A percentile compares a stretch with the other conserved stretches of the same genome.
phyloP scores from a whole-genome alignment of 1,140 invertebrate species.

The Tetramorium alpestre region DNA sequence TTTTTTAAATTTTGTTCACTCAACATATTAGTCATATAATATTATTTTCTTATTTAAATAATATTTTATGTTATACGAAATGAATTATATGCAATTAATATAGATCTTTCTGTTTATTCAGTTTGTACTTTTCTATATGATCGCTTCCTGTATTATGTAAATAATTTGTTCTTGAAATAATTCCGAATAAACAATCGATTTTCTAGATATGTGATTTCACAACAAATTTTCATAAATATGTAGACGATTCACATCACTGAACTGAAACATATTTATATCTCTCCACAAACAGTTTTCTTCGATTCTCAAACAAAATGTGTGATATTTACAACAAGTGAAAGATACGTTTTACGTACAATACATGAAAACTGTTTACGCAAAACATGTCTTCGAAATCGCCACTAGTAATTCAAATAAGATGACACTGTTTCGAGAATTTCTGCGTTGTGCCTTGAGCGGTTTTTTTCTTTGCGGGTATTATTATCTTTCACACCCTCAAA shows the following conservation, averaged over 20 bases:
- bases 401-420: slow-evolving; percentile 34
- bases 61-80: neutral
- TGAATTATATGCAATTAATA: neutral
- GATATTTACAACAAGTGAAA: slow-evolving; percentile 32
- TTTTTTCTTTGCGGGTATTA: slow-evolving; percentile 30
- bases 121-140: neutral
- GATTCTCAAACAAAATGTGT: neutral
- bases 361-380: neutral
- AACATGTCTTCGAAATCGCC: neutral
- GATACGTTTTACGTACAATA: slow-evolving; percentile 6
- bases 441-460: neutral
- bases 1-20: neutral
- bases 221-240: slow-evolving; percentile 32
- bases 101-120: neutral
- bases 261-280: slow-evolving; percentile 1
- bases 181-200: slow-evolving; percentile 27
- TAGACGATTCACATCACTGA: slow-evolving; percentile 18
- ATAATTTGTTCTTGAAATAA: slow-evolving; percentile 18
- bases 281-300: neutral
- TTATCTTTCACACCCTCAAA: slow-evolving; percentile 39
- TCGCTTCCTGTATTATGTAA: neutral
- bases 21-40: neutral
- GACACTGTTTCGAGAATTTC: neutral
- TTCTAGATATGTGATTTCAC: slow-evolving; percentile 19
- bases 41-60: neutral